Conservation (phyloP, 92 coral and sea anemone species). For the Pocillopora grandis region DNA sequence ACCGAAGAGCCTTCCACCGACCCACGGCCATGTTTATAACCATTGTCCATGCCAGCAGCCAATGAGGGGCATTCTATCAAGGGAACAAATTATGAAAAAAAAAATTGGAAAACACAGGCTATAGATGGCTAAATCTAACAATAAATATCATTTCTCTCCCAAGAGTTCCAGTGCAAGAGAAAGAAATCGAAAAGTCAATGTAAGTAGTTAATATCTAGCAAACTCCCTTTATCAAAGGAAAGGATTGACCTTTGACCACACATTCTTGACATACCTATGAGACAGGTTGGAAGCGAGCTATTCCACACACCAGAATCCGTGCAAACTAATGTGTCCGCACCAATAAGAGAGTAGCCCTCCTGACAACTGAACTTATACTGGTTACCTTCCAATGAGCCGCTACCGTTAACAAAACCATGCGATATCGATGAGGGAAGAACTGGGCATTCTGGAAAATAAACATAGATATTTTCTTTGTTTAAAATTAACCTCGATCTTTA, state of each 20-base stretch:
- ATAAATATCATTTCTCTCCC: no score
- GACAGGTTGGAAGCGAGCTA: slow-evolving; percentile 27
- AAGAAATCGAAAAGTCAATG: no score
- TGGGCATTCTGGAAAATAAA: slow-evolving; percentile 4
- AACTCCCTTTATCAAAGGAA: no score
- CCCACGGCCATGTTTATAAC: slow-evolving; percentile 3
- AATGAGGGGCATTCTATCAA: background rate
- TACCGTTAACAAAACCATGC: slow-evolving; percentile 19
- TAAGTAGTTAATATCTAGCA: no score
- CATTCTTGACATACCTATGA: slow-evolving; percentile 4
- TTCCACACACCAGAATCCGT: slow-evolving; percentile 19
- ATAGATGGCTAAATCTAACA: no score
- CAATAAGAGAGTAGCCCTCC: slow-evolving; percentile 18
- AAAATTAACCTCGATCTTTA: no score
- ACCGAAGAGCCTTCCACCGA: slow-evolving; percentile 6
- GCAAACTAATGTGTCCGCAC: slow-evolving; percentile 3
- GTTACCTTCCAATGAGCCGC: slow-evolving; percentile 29
- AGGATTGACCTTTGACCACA: no score
- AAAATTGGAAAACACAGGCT: background rate
- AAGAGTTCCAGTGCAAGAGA: no score
- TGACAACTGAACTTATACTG: slow-evolving; percentile 8
- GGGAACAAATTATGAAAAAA: background rate
- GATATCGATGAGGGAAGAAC: background rate
- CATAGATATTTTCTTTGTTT: background rate
- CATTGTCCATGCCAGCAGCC: background rate